Base-by-base conservation (phyloP, 2,113 vertebrate species). In the Sinocyclocheilus anophthalmus region DNA sequence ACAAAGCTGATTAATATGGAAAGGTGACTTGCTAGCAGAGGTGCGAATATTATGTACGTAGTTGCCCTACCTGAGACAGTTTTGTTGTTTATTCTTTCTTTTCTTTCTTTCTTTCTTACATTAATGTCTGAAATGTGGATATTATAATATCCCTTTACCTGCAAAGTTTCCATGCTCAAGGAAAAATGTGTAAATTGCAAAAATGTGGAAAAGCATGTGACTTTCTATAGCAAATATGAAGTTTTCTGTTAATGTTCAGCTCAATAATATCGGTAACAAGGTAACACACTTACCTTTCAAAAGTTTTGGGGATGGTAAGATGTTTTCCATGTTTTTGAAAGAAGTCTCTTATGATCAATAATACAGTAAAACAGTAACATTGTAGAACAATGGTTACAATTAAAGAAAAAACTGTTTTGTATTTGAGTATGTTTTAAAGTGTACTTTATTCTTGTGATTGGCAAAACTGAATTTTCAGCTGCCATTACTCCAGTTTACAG, bases 1-100 rank as follows among this genome's bases (percentile, higher is more conserved):
- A n/a, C 57, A 79, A 18, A 79, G 30, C 81, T 61, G 59, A 79
- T 84, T 84, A 53, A 86, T 73, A 67, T 42, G 55, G 73, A 45
- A 88, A 88, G 78, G 45, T 61, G 48, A 77, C 59, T 70, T 7
- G n/a, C 42, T 39, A 55, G 12, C 61, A 16, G 45, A 39, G 55
- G 26, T 37, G 22, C 11, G 24, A n/a, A 84, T 42, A 42, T 59
- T 8, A n/a, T 75, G 50, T 8, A n/a, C 59, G 50, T 18, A 24
- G 81, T 37, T 50, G 26, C 26, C 18, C 14, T 3, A n/a, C 2
- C 16, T 50, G 33, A 26, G 4, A 75, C 16, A 3, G 26, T 83
- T 61, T 22, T 22, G 55, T 59, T 16, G 37, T 61, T 63, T 75
- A 48, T 70, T 70, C 5, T 67, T 26, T 14, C 22, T 63, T 1